Evolutionary conservation across 1,140 invertebrate genomes (phyloP).

Genomic region (Calycopis cecrops): DNA sequence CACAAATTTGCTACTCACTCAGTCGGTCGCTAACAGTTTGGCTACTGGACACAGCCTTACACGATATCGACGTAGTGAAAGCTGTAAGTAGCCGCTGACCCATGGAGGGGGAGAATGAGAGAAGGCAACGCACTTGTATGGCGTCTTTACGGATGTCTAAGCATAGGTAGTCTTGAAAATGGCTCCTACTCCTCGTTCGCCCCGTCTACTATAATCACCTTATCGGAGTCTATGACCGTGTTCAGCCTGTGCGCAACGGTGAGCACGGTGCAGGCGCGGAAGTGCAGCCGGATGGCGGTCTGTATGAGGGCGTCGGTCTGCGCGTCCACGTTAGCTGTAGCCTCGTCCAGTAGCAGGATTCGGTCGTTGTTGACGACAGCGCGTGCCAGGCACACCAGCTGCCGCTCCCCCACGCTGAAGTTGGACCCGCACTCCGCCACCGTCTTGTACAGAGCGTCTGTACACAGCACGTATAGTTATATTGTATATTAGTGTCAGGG

Average conservation of each 20-base stretch:
- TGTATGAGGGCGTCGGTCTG: conserved; percentile 82
- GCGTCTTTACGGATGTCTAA: too few species aligned
- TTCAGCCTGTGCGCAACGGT: conserved; percentile 90
- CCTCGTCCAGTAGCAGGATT: conserved; percentile 83
- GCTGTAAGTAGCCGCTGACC: too few species aligned
- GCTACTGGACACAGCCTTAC: too few species aligned
- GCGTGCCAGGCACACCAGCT: conserved; percentile 85
- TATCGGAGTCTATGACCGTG: conserved; percentile 88
- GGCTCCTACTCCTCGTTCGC: not conserved
- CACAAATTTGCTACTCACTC: too few species aligned
- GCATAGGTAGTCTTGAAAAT: not conserved
- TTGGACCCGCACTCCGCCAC: conserved; percentile 79
- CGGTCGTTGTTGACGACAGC: conserved; percentile 81
- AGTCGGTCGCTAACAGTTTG: too few species aligned
- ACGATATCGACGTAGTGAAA: too few species aligned
- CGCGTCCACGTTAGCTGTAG: conserved; percentile 83
- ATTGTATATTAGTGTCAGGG: not conserved
- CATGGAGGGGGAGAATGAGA: too few species aligned
- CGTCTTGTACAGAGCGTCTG: conserved; percentile 74
- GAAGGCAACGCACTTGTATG: too few species aligned
- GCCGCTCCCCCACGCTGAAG: conserved; percentile 84
- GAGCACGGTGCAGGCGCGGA: conserved; percentile 84
- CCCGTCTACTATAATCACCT: too few species aligned
- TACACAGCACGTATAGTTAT: not conserved
- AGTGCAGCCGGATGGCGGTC: conserved; percentile 82